Evolutionary conservation across 1,140 invertebrate species (phyloP).

Genomic region (Hycleus cichorii): DNA sequence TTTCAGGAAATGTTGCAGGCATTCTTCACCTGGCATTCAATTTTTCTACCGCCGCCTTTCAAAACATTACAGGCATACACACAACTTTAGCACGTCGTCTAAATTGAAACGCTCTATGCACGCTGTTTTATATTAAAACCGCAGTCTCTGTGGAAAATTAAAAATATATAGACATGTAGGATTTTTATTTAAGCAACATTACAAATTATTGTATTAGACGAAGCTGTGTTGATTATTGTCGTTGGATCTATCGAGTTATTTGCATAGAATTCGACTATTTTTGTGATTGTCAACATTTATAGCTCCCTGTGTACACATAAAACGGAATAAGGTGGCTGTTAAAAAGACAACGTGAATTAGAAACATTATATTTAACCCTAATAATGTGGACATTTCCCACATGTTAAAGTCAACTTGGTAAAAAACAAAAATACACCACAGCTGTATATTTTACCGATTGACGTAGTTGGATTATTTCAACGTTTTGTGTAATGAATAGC

Average conservation of each 20-base stretch:
- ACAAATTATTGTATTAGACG: not conserved
- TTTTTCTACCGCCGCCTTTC: slow-evolving; percentile 9
- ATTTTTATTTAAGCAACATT: not conserved
- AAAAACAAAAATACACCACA: slow-evolving; percentile 9
- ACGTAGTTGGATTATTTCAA: not conserved
- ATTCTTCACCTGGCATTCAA: slow-evolving; percentile 26
- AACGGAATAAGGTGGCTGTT: not conserved
- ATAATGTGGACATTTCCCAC: slow-evolving; percentile 10
- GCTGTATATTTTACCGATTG: slow-evolving; percentile 7
- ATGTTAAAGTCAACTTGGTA: slow-evolving; percentile 7
- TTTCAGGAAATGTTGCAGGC: slow-evolving; percentile 27
- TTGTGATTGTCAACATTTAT: not conserved
- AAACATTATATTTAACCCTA: slow-evolving; percentile 2
- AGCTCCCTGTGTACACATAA: not conserved
- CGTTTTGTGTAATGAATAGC: slow-evolving; percentile 11
- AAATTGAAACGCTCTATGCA: slow-evolving; percentile 9
- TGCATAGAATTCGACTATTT: not conserved
- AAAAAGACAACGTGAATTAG: not conserved
- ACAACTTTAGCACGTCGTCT: slow-evolving; percentile 10
- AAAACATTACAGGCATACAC: slow-evolving; percentile 7
- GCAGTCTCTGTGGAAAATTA: slow-evolving; percentile 4
- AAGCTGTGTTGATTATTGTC: not conserved
- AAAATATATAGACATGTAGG: slow-evolving; percentile 2
- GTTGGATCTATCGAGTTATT: not conserved
- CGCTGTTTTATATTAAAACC: slow-evolving; percentile 13